Conservation (phyloP, 2,888 invertebrate species). For the Folsomia candida region DNA sequence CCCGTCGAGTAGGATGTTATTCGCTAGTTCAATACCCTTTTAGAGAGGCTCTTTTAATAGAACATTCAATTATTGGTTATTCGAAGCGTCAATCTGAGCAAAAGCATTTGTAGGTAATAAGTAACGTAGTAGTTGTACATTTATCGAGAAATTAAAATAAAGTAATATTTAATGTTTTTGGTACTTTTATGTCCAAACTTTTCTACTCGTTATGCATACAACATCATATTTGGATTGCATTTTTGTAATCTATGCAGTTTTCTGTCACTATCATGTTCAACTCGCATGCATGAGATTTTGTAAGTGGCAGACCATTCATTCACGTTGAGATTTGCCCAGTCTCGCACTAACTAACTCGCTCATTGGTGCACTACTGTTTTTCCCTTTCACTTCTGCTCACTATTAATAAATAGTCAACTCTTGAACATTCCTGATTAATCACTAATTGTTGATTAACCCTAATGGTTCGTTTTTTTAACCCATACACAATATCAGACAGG, state of each 20-base stretch:
- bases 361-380: neutral
- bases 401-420: neutral
- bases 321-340: neutral
- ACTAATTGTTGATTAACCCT: too few relatives aligned
- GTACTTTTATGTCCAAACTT: neutral
- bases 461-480: too few relatives aligned
- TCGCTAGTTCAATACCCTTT: constrained; percentile 11
- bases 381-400: neutral
- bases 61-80: neutral
- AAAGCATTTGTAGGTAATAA: neutral
- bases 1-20: constrained; percentile 4
- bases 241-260: too few relatives aligned
- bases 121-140: neutral
- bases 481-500: too few relatives aligned
- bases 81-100: neutral
- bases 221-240: too few relatives aligned
- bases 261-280: too few relatives aligned
- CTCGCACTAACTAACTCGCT: neutral
- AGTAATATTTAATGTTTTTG: neutral
- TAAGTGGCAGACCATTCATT: neutral
- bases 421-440: too few relatives aligned
- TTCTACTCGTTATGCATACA: neutral
- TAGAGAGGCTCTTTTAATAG: constrained; percentile 8
- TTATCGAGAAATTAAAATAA: neutral
- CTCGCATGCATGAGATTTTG: too few relatives aligned